Conservation (phyloP, 2,888 invertebrate species). For the Habroteleia sp. region DNA sequence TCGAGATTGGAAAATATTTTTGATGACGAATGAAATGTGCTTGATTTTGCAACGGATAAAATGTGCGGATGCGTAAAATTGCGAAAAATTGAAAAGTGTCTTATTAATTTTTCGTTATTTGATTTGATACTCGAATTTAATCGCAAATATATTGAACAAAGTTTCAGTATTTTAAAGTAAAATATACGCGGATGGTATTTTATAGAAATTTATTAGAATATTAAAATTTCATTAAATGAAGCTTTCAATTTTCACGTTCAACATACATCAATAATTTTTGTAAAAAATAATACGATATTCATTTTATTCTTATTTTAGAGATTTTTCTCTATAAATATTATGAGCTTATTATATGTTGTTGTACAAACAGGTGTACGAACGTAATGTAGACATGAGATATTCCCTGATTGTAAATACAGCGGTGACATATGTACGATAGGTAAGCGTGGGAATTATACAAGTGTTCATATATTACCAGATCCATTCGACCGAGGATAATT, state of each 20-base stretch:
- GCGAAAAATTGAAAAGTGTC: neutral
- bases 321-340: neutral
- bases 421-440: slow-evolving; percentile 66
- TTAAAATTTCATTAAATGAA: too few species aligned
- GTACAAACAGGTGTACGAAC: slow-evolving; percentile 19
- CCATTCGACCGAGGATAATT: slow-evolving; percentile 71
- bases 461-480: slow-evolving; percentile 71
- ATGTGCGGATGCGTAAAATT: neutral
- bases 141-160: too few species aligned
- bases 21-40: slow-evolving; percentile 7
- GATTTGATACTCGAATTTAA: too few species aligned
- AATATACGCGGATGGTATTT: too few species aligned
- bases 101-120: neutral
- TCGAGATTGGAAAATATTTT: slow-evolving; percentile 19
- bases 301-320: too few species aligned
- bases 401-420: slow-evolving; percentile 37
- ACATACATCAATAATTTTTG: too few species aligned
- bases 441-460: slow-evolving; percentile 70
- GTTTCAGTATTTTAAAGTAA: too few species aligned
- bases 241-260: too few species aligned
- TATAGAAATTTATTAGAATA: too few species aligned
- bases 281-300: too few species aligned
- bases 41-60: neutral
- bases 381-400: slow-evolving; percentile 27
- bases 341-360: slow-evolving; percentile 12